Conservation (phyloP, 2,113 vertebrate species). For the Sinocyclocheilus rhinocerous region DNA sequence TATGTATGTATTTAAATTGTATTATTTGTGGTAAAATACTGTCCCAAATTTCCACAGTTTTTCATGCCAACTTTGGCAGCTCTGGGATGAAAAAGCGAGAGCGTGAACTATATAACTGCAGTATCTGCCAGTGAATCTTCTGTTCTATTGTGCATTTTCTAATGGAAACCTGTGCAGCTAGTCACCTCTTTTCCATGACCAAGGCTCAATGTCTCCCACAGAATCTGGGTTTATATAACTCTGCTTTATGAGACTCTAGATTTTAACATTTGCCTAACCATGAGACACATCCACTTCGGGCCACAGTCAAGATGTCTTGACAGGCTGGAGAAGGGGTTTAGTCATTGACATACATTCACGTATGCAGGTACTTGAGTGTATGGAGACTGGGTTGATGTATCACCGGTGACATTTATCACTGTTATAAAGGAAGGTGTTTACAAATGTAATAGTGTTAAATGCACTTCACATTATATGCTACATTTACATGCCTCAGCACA, state of each 20-base stretch:
- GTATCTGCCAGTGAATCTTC: conserved; percentile 2
- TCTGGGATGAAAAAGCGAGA: neutral
- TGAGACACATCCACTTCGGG: conserved; percentile 45
- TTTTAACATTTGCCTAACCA: conserved; percentile 43
- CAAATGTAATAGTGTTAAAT: conserved; percentile 8
- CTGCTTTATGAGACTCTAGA: conserved; percentile 48
- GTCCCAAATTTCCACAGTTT: neutral
- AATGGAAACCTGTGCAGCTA: conserved; percentile 42
- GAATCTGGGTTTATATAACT: conserved; percentile 59
- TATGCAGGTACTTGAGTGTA: neutral
- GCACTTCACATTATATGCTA: conserved; percentile 28
- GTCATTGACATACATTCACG: conserved; percentile 22
- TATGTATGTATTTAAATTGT: neutral
- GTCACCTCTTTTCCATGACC: conserved; percentile 57
- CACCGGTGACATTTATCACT: conserved; percentile 20
- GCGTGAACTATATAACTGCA: neutral
- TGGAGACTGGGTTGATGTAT: conserved; percentile 11
- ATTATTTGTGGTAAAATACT: neutral
- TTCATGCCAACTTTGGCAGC: neutral
- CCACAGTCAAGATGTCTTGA: conserved; percentile 41
- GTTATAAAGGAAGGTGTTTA: conserved; percentile 21
- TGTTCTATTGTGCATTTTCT: conserved; percentile 11
- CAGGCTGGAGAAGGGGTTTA: conserved; percentile 17
- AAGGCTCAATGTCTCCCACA: conserved; percentile 58
- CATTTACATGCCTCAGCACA: conserved; percentile 11